Base-by-base conservation (phyloP, 1,140 invertebrate genomes). In the Drosophila bipectinata region DNA sequence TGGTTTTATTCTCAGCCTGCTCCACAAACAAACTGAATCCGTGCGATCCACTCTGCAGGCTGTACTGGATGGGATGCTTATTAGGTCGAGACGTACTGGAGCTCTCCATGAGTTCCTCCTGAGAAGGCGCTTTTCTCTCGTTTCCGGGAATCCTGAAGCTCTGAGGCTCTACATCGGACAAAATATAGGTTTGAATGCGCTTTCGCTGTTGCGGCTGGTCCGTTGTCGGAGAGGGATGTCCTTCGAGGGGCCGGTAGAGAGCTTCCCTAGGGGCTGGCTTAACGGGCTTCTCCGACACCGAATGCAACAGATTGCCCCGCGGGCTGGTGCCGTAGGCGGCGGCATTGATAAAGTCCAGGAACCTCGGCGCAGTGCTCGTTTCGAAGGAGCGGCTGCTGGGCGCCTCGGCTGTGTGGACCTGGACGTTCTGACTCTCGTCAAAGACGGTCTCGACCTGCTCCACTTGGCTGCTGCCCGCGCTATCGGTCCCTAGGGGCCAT, bases 131-230 rank as follows among this genome's bases (percentile, higher is more conserved):
- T 37, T 37, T 37, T 41, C 8, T 52, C 14, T 44, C 57, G 8
- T 24, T 62, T 24, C 39, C 49, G 0, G 76, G 45, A n/a, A 67
- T 24, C 10, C 67, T 73, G n/a, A 92, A 92, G 15, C 89, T 91
- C 64, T 91, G 83, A 0, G 91, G 91, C 15, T 78, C 74, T 24
- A 85, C 61, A 18, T 92, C 91, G 0, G 91, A 92, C 3, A 78
- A 59, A 9, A 92, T 64, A 58, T 74, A 92, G 18, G 48, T 89
- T 57, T 91, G 82, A 45, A 92, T 85, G 9, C 77, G 83, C 45
- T 83, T 90, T 6, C 73, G 67, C 41, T 74, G 68, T 24, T n/a
- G 45, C 21, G 66, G 66, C 14, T 1, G 39, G 37, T 6, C 48
- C 39, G 45, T 26, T 68, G 12, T 4, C 12, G 37, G 28, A 41